A percentile compares a stretch with the other conserved stretches of the same genome.
Evolutionary conservation across 2,113 vertebrate species (phyloP).

Genomic region (Daphoenositta chrysoptera): DNA sequence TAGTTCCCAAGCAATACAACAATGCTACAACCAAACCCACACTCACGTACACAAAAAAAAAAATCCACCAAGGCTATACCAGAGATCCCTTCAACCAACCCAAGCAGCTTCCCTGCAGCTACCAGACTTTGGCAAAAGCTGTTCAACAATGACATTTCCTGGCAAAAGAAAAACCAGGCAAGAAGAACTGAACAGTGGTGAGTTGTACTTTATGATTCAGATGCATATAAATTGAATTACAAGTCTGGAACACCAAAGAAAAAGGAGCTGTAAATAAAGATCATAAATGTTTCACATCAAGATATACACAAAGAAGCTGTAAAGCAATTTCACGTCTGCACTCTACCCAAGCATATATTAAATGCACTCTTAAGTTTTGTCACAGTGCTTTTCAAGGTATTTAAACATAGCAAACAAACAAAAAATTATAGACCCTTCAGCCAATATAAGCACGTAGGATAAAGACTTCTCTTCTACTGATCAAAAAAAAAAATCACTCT

Average conservation of each 20-base stretch:
- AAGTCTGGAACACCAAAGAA: background rate
- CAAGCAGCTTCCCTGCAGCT: background rate
- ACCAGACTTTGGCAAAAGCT: background rate
- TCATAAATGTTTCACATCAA: background rate
- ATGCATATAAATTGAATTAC: background rate
- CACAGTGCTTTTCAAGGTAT: background rate
- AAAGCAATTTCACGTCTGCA: background rate
- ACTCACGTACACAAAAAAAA: background rate
- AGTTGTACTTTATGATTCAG: background rate
- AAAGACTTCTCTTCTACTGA: background rate
- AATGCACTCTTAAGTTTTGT: background rate
- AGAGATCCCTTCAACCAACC: background rate
- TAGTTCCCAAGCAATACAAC: background rate
- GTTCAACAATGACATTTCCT: background rate
- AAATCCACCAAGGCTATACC: background rate
- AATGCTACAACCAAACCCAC: background rate
- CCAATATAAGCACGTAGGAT: background rate
- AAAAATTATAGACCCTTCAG: background rate
- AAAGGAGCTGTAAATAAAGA: conserved; percentile 19
- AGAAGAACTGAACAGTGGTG: background rate
- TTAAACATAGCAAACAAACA: background rate
- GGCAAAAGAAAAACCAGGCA: background rate
- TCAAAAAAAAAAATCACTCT: background rate
- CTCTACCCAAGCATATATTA: background rate
- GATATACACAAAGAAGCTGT: background rate